Evolutionary conservation across 2,113 vertebrate species (phyloP).

Genomic region (Alligator sinensis): DNA sequence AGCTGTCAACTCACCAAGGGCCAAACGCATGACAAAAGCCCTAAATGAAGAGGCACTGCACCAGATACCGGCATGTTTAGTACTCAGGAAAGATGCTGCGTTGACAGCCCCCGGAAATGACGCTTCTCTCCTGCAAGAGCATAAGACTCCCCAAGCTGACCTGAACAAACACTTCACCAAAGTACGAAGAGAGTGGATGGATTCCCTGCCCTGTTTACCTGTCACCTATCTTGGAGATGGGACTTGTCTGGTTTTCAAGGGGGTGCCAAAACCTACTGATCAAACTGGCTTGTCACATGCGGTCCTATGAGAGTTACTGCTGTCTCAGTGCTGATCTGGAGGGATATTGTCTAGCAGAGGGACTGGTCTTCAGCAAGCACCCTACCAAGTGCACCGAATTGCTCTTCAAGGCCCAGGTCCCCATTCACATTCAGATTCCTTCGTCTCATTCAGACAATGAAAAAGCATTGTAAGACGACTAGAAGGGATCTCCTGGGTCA

Average conservation of each 20-base stretch:
- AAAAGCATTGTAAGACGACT: background rate
- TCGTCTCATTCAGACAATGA: background rate
- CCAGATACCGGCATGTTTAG: fast-evolving
- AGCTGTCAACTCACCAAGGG: background rate
- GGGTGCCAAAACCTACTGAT: background rate
- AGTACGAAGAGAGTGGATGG: too few relatives aligned
- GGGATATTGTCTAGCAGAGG: too few relatives aligned
- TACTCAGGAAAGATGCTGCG: background rate
- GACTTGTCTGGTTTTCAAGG: background rate
- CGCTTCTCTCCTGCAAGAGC: fast-evolving
- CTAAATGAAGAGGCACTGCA: fast-evolving
- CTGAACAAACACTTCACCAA: too few relatives aligned
- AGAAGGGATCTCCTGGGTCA: background rate
- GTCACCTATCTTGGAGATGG: too few relatives aligned
- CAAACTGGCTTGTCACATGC: background rate
- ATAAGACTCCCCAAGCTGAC: background rate
- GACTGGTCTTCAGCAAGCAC: background rate
- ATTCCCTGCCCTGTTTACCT: too few relatives aligned
- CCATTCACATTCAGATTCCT: background rate
- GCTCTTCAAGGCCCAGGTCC: background rate
- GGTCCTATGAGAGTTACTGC: background rate
- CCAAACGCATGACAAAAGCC: background rate
- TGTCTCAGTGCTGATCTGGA: background rate
- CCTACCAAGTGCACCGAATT: background rate
- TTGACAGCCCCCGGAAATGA: background rate